Evolutionary conservation across 2,797 vertebrate genomes (phyloP), one percentile per base, ranked within the genome.

Genomic region (Hydrocynus forskahlii): DNA sequence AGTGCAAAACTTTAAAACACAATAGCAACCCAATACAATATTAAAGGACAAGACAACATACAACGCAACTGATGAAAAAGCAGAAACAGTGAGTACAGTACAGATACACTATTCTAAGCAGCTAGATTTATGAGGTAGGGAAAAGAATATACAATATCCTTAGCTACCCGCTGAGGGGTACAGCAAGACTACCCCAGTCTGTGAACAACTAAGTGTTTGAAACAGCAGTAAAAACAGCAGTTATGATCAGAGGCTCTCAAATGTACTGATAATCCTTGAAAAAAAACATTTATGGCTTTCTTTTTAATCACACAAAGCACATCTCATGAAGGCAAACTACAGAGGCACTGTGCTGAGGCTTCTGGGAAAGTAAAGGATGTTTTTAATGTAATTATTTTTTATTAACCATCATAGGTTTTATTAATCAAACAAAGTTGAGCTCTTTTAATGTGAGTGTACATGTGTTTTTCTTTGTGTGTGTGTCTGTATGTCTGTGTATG

Each of bases 251-350:
- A 68, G 57, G 52, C 45, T 23, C 57, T 60, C 40, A 54, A 25
- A 54, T 79, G 63, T 66, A 8, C 72, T 83, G 76, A 57, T 68
- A 48, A 35, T 52, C 25, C 81, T 73, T 78, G 54, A 73, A 74
- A 35, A 68, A 78, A 35, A 60, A 75, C 69, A 69, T 72, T 21
- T 29, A 62, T 63, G 38, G 54, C 71, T 63, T 82, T 21, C 19
- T 71, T 55, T 82, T 68, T 52, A 55, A 72, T 54, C 84, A 83
- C 55, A 52, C 21, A 79, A 84, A 59, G 68, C 62, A 66, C 71
- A 48, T 43, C 75, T 69, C 43, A 23, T 73, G 60, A 50, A 69
- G 72, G 29, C 8, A 45, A 52, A 54, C 38, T 43, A 16, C 62
- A 76, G 45, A 76, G 67, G 29, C 21, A 54, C 9, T 75, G 60